phyloP scores from a whole-genome alignment of 2,113 vertebrate genomes.

The Spheniscus mendiculus region DNA sequence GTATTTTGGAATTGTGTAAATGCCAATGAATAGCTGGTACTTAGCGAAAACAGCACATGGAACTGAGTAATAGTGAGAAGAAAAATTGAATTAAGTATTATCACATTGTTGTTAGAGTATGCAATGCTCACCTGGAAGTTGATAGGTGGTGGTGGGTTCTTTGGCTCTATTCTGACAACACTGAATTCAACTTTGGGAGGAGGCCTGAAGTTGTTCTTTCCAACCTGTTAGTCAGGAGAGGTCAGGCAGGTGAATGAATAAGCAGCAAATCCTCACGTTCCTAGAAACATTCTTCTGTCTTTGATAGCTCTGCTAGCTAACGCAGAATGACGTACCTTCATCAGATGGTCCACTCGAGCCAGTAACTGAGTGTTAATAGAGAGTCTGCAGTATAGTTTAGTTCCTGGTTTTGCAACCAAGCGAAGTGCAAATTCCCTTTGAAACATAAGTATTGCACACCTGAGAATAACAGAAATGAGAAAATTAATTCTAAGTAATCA shows the following conservation, averaged over 20 bases:
- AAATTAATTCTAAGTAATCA: not conserved
- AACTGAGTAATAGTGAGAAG: not conserved
- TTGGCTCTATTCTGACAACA: conserved; percentile 96
- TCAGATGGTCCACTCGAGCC: conserved; percentile 95
- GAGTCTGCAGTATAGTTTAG: conserved; percentile 93
- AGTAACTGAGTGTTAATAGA: conserved; percentile 96
- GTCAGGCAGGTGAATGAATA: not conserved
- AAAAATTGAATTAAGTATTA: not conserved
- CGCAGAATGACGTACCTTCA: conserved; percentile 83
- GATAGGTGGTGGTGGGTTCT: conserved; percentile 94
- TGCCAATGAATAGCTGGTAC: not conserved
- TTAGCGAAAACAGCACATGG: not conserved
- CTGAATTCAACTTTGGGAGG: conserved; percentile 99
- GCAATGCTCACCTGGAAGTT: conserved; percentile 89
- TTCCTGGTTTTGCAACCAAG: conserved; percentile 92
- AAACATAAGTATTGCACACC: conserved; percentile 98
- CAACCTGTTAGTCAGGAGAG: conserved; percentile 81
- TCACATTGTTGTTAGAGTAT: not conserved
- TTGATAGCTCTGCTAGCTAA: not conserved
- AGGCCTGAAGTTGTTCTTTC: conserved; percentile 96
- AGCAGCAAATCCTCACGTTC: not conserved
- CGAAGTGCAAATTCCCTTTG: conserved; percentile 97
- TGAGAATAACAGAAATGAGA: conserved; percentile 51
- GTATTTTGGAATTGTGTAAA: not conserved
- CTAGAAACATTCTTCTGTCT: not conserved